Conservation (phyloP, 2,113 vertebrate genomes). For the Odocoileus hemionus region DNA sequence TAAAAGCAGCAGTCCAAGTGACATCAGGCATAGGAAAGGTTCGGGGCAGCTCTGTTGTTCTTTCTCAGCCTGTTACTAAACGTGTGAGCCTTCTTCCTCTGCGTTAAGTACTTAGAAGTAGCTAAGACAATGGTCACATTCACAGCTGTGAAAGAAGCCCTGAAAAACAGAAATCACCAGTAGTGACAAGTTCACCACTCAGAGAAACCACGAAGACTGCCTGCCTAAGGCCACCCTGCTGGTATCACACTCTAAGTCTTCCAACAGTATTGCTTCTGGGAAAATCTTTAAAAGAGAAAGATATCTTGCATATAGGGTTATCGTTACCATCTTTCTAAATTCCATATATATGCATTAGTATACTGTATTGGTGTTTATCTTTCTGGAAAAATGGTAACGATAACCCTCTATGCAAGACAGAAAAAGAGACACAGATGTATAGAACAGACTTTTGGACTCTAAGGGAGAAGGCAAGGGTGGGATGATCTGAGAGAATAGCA, state of each 20-base stretch:
- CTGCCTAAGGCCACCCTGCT: background rate
- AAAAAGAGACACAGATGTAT: too few relatives aligned
- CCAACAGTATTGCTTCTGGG: background rate
- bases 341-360: too few relatives aligned
- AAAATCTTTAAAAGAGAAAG: slow-evolving; percentile 6
- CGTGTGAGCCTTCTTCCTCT: background rate
- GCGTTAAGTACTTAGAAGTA: background rate
- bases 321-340: too few relatives aligned
- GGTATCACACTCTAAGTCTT: background rate
- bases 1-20: background rate
- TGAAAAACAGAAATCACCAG: slow-evolving; percentile 13
- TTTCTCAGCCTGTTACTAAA: background rate
- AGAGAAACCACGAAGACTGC: background rate
- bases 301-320: background rate
- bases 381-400: too few relatives aligned
- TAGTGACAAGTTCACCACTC: background rate
- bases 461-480: too few relatives aligned
- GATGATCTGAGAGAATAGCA: too few relatives aligned
- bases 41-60: background rate
- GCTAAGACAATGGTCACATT: background rate
- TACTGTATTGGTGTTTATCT: too few relatives aligned
- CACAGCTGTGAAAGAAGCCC: background rate
- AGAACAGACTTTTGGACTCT: too few relatives aligned
- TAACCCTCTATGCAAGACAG: too few relatives aligned
- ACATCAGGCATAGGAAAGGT: background rate